Base-by-base conservation (phyloP, 2,888 invertebrate genomes). In the Myopa tessellatipennis region DNA sequence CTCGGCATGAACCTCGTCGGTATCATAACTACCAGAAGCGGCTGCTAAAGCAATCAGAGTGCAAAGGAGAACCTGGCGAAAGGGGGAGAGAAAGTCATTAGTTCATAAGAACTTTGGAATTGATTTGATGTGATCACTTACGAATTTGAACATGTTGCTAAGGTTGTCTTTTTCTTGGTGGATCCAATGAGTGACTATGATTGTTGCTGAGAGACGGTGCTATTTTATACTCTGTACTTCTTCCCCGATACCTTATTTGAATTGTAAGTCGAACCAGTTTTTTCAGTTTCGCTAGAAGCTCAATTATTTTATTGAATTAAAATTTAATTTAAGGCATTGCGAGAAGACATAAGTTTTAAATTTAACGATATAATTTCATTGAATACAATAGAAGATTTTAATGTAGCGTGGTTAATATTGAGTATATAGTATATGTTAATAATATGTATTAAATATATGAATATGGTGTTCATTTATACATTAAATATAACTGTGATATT, bases 1-100 rank as follows among this genome's bases (percentile, higher is more conserved):
- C 14, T 83, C 83, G 7, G 83, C 85, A 61, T 81, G 78, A 34
- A 55, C 78, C 67, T 84, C 84, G 55, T 82, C 83, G 8, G 14
- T 45, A 8, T 76, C 16, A 4, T 16, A 12, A 26, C 16, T 69
- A 3, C 26, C 73, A 1, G 69, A 60, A 60, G 61, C 73, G 34
- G 34, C 63, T 18, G 70, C 75, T 26, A 50, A 18, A 18, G 80
- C 80, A 16, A 79, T 60, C 26, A 77, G 50, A 14, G 78, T 67
- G 38, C 63, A 78, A 16, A 75, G 38, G 65, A 65, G 67, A 52
- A 68, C 34, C 63, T 73, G 14, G 8, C 4, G 26, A 52, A 18
- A 34, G 69, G 50, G 10, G 45, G 6, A 45, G 45, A 45, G 6
- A 45, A 45, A 45, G 10, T 45, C 45, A 45, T 8, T 0, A 45